These are phyloP conservation scores for Tragelaphus imberbis DNA, from an alignment of 2,113 vertebrate species.

Conservation along the genomic window DNA sequence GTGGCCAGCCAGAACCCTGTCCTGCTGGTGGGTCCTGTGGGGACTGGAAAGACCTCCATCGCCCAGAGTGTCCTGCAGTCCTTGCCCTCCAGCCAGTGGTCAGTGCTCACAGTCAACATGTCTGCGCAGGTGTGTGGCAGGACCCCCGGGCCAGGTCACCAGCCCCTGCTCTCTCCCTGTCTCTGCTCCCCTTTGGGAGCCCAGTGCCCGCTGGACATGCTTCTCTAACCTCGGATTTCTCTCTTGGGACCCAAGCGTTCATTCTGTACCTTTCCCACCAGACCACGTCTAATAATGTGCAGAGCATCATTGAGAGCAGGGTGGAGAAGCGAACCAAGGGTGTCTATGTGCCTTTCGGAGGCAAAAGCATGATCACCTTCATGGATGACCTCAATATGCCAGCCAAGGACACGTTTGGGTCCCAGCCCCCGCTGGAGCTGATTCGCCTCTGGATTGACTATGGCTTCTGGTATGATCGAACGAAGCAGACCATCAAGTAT, in stretches of 20 bases:
- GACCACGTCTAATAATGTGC: constrained; percentile 89
- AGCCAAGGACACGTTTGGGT: constrained; percentile 86
- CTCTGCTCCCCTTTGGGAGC: not conserved
- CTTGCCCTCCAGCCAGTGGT: constrained; percentile 83
- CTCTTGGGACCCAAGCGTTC: not conserved
- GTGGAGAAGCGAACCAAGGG: constrained; percentile 90
- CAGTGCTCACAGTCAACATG: constrained; percentile 88
- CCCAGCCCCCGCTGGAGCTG: constrained; percentile 90
- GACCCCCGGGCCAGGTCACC: fast-evolving
- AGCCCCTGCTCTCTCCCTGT: not conserved
- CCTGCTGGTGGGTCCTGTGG: constrained; percentile 87
- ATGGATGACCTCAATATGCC: constrained; percentile 94
- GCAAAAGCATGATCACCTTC: constrained; percentile 88
- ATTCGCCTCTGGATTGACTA: constrained; percentile 91
- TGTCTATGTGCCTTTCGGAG: constrained; percentile 84
- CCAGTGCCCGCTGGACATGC: not conserved
- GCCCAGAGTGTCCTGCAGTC: constrained; percentile 86
- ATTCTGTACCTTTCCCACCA: constrained; percentile 44
- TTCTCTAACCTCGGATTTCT: not conserved
- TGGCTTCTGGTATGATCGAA: constrained; percentile 91
- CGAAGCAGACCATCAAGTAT: constrained; percentile 85
- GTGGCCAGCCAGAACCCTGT: constrained; percentile 84
- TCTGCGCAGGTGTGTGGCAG: constrained; percentile 86
- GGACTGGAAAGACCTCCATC: constrained; percentile 91
- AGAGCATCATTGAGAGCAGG: constrained; percentile 87